Conservation (phyloP, 1,140 invertebrate species). For the Anadara kagoshimensis region DNA sequence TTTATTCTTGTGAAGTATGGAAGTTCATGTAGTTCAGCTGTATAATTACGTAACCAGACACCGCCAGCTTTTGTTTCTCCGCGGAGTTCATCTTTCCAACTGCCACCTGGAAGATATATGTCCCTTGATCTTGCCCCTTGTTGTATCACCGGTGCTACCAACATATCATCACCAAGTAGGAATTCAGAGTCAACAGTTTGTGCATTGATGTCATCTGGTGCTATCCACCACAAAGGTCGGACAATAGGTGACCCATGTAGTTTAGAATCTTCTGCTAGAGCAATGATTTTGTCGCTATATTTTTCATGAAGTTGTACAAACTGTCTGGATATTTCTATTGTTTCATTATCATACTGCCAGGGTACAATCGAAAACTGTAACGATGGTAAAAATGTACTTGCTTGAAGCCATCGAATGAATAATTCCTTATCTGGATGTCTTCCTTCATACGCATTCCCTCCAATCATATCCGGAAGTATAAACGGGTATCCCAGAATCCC, state of each 20-base stretch:
- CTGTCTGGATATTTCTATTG: conserved; percentile 79
- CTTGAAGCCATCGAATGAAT: conserved; percentile 92
- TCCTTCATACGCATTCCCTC: conserved; percentile 85
- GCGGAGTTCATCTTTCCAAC: conserved; percentile 52
- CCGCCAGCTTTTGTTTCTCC: conserved; percentile 76
- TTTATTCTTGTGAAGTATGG: conserved; percentile 45
- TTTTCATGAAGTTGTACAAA: conserved; percentile 83
- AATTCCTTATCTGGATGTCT: conserved; percentile 83
- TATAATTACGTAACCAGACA: conserved; percentile 80
- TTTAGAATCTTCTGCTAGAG: conserved; percentile 45
- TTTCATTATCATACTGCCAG: conserved; percentile 88
- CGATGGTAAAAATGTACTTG: conserved; percentile 88
- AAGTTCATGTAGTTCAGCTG: conserved; percentile 72
- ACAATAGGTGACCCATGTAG: conserved; percentile 75
- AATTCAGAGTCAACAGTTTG: conserved; percentile 88
- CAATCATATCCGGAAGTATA: conserved; percentile 94
- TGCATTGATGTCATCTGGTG: conserved; percentile 86
- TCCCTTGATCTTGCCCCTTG: conserved; percentile 80
- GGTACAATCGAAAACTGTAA: conserved; percentile 92
- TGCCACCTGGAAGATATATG: conserved; percentile 78
- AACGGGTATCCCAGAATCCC: conserved; percentile 90
- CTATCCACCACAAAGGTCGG: conserved; percentile 93
- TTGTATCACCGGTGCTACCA: conserved; percentile 88
- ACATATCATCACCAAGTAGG: conserved; percentile 86
- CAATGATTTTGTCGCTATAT: conserved; percentile 69